Percentiles rank a stretch among this genome's conserved stretches.
Conservation (phyloP, 1,140 invertebrate genomes). For the Bombus haemorrhoidalis region DNA sequence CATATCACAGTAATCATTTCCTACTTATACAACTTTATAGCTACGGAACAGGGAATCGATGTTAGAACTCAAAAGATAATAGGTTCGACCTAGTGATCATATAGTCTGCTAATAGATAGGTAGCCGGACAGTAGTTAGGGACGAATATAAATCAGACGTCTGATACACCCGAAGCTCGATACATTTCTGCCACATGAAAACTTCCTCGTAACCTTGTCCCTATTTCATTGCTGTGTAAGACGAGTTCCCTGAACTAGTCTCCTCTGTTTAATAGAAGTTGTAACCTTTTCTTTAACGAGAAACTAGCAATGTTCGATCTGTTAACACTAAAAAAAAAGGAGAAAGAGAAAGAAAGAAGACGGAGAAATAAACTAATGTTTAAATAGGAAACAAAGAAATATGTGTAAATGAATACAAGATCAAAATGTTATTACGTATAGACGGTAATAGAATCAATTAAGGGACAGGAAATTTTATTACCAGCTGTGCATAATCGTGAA, state of each 20-base stretch:
- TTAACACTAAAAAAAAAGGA: neutral
- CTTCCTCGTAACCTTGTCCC: neutral
- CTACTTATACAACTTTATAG: neutral
- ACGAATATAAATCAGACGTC: slow-evolving; percentile 3
- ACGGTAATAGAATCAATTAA: neutral
- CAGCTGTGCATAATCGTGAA: slow-evolving; percentile 95
- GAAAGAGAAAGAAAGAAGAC: neutral
- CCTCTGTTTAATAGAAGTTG: neutral
- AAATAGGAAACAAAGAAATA: neutral
- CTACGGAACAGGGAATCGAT: neutral
- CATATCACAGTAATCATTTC: neutral
- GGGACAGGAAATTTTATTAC: slow-evolving; percentile 83
- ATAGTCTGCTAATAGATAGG: neutral
- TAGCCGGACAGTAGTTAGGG: neutral
- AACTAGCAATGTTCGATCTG: neutral
- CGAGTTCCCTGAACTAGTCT: neutral
- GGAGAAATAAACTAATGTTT: no score
- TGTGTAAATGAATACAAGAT: neutral
- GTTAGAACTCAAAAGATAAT: neutral
- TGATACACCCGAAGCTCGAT: neutral
- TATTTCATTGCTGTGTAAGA: neutral
- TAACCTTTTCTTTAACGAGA: neutral
- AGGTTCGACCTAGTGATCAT: neutral
- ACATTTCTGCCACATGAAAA: neutral
- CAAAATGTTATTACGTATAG: neutral